A percentile compares a stretch with the other conserved stretches of the same genome.
phyloP scores from a whole-genome alignment of 2,113 vertebrate species.

The Oncorhynchus mykiss region DNA sequence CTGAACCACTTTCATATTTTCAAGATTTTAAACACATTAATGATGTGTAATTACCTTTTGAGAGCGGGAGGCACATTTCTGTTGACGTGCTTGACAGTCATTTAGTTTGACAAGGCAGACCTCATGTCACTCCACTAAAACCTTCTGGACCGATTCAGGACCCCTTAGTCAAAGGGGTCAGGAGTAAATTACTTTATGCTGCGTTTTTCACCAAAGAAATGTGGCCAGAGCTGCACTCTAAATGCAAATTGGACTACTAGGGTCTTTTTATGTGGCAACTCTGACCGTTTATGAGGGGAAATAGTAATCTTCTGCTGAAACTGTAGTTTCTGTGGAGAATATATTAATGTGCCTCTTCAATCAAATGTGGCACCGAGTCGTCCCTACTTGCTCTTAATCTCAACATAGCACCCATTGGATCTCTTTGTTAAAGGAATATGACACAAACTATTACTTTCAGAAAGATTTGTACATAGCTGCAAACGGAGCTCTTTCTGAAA shows the following conservation, averaged over 20 bases:
- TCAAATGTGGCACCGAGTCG: constrained; percentile 7
- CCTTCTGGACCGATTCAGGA: neutral
- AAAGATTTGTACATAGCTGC: neutral
- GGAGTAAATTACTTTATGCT: constrained; percentile 1
- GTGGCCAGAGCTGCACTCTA: neutral
- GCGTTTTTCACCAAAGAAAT: neutral
- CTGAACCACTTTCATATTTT: constrained; percentile 5
- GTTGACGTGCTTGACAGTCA: constrained; percentile 3
- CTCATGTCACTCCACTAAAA: neutral
- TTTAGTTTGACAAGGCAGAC: constrained; percentile 3
- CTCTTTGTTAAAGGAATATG: neutral
- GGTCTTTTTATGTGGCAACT: neutral
- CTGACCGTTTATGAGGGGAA: neutral
- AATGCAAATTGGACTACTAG: constrained; percentile 6
- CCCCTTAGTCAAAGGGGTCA: neutral
- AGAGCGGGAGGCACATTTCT: neutral
- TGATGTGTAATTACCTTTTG: constrained; percentile 7
- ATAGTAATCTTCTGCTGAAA: constrained; percentile 13
- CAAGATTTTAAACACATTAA: constrained; percentile 8
- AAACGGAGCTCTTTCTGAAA: too few relatives aligned
- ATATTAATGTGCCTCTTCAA: constrained; percentile 8
- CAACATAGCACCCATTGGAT: neutral
- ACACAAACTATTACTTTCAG: neutral
- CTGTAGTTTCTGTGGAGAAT: constrained; percentile 3
- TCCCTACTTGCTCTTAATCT: neutral